Evolutionary conservation across 2,113 vertebrate species (phyloP), one percentile per base, ranked within the genome.

Genomic region (human): DNA sequence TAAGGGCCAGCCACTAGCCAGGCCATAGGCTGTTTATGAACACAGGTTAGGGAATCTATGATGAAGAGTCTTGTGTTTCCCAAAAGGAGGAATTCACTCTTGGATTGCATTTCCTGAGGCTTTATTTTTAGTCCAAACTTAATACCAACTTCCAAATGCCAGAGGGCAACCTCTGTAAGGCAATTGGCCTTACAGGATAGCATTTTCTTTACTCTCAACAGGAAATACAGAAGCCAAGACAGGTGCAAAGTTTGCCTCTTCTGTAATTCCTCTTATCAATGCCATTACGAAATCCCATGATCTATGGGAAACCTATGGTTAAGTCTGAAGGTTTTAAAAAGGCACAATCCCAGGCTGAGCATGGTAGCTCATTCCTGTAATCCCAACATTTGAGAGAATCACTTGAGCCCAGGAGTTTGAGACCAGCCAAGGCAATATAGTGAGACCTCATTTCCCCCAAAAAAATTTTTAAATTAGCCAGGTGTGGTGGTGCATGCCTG

Each of bases 41-140:
- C 70, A 91, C 7, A n/a, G 80, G 73, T 55, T 68, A 68, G n/a
- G 30, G 73, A 90, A 64, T 45, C 90, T 94, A 76, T 5, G 2
- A 93, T 32, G 6, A 96, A 83, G 76, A 89, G 96, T 32, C 97
- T 98, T 86, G 91, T 98, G 98, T 99, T 98, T 98, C 98, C 98
- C 98, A 81, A 95, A 86, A 27, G 18, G 22, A 94, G 61, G n/a
- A 40, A 78, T 75, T 96, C 35, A 20, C 55, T 76, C 59, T 80
- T 76, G 45, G 55, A 40, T 18, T 96, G 78, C 61, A 97, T 81
- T 97, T 97, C 96, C 91, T 90, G 1, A 93, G 85, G 97, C 90
- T 96, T 98, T 98, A 97, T 86, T 98, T 95, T 97, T 91, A 45
- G 13, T 32, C 73, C 52, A 61, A 95, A 7, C 25, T 95, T 90